These are phyloP conservation scores for Lepidochitona cinerea DNA, from an alignment of 2,888 invertebrate species.

Conservation along the genomic window DNA sequence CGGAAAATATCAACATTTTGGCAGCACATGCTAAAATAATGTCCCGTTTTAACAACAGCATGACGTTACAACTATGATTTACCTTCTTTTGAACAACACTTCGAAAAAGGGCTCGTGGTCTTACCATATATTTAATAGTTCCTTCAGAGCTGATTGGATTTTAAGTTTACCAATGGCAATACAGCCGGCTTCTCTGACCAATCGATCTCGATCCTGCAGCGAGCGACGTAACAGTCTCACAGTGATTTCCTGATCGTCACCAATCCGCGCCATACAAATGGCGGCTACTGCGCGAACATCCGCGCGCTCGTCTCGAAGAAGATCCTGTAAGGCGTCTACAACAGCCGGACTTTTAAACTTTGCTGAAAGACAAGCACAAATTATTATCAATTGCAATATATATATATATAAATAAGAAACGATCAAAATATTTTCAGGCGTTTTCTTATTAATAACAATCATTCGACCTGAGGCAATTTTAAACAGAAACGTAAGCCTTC, in stretches of 20 bases:
- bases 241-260: constrained; percentile 32
- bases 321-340: constrained; percentile 50
- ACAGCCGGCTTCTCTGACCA: constrained; percentile 55
- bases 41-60: no score
- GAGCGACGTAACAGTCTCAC: constrained; percentile 35
- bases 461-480: no score
- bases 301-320: constrained; percentile 49
- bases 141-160: constrained; percentile 40
- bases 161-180: constrained; percentile 52
- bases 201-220: constrained; percentile 46
- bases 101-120: no score
- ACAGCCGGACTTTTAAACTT: constrained; percentile 53
- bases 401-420: no score
- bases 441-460: no score
- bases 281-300: constrained; percentile 53
- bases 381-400: no score
- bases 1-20: no score
- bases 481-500: no score
- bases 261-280: constrained; percentile 51
- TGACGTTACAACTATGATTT: no score
- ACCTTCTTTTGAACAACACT: no score
- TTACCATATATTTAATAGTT: constrained; percentile 53
- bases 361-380: constrained; percentile 32
- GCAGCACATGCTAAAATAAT: no score
- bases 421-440: no score